Evolutionary conservation across 1,140 invertebrate genomes (phyloP).

Genomic region (Saxidomus purpurata): DNA sequence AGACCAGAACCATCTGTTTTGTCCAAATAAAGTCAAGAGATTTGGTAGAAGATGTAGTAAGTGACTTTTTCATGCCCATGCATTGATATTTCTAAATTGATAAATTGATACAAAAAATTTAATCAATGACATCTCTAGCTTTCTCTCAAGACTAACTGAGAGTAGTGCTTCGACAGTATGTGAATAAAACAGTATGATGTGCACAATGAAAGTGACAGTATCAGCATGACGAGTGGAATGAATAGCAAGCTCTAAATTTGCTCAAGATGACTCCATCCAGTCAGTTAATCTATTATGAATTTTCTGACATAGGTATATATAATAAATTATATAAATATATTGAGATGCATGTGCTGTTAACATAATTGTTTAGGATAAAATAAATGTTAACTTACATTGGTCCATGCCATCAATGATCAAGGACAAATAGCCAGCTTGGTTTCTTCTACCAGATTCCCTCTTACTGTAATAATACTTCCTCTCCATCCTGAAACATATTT

Average conservation of each 20-base stretch:
- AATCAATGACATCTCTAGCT: no score
- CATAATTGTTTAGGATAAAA: not conserved
- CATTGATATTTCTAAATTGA: no score
- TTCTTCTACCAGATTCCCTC: not conserved
- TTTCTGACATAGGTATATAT: not conserved
- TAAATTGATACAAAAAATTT: no score
- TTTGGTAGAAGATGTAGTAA: no score
- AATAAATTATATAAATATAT: not conserved
- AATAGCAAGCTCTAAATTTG: not conserved
- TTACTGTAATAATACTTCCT: constrained; percentile 46
- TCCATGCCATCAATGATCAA: constrained; percentile 62
- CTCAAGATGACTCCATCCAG: not conserved
- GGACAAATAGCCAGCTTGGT: constrained; percentile 3
- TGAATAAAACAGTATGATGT: no score
- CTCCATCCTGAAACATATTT: constrained; percentile 29
- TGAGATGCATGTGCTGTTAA: not conserved
- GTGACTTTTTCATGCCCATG: no score
- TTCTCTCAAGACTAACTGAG: no score
- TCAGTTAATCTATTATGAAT: not conserved
- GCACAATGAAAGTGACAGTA: no score
- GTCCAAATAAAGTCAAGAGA: no score
- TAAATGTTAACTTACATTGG: no score
- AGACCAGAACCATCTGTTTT: no score
- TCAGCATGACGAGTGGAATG: not conserved
- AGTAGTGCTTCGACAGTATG: no score